These are phyloP conservation scores for Oophaga pumilio DNA, from an alignment of 2,113 vertebrate species.

Conservation along the genomic window DNA sequence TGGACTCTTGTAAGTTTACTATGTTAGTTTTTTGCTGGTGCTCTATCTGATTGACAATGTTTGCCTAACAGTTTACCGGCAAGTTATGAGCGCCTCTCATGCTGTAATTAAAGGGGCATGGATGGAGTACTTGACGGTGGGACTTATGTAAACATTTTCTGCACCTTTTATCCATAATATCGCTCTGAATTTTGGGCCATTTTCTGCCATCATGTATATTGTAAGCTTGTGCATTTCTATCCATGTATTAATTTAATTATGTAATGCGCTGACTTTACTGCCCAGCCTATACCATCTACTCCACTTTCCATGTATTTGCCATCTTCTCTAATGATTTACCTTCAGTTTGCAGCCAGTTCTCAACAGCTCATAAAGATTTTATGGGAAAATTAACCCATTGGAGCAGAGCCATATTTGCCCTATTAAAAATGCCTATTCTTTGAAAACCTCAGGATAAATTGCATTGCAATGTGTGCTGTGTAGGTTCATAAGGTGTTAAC, in stretches of 20 bases:
- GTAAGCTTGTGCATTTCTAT: background rate
- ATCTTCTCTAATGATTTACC: slow-evolving; percentile 55
- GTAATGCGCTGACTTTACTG: slow-evolving; percentile 19
- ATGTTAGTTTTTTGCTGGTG: background rate
- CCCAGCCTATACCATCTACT: slow-evolving; percentile 25
- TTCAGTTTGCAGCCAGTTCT: slow-evolving; percentile 57
- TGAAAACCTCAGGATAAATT: slow-evolving; percentile 46
- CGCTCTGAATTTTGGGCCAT: background rate
- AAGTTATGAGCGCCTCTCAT: background rate
- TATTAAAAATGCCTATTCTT: slow-evolving; percentile 53
- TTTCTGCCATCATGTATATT: background rate
- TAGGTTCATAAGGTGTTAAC: slow-evolving; percentile 49
- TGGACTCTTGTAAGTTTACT: background rate
- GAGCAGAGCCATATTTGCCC: slow-evolving; percentile 53
- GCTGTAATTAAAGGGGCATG: background rate
- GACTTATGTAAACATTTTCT: background rate
- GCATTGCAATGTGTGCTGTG: slow-evolving; percentile 54
- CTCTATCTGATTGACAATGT: too few relatives aligned
- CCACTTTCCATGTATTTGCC: slow-evolving; percentile 42
- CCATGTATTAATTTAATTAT: slow-evolving; percentile 30
- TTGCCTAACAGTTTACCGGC: too few relatives aligned
- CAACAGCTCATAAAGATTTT: slow-evolving; percentile 56
- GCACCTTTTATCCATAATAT: background rate
- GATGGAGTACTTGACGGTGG: background rate
- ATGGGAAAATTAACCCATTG: slow-evolving; percentile 56